These are phyloP conservation scores for Forbesichthys papilliferus DNA, from an alignment of 2,113 vertebrate species.

Conservation along the genomic window DNA sequence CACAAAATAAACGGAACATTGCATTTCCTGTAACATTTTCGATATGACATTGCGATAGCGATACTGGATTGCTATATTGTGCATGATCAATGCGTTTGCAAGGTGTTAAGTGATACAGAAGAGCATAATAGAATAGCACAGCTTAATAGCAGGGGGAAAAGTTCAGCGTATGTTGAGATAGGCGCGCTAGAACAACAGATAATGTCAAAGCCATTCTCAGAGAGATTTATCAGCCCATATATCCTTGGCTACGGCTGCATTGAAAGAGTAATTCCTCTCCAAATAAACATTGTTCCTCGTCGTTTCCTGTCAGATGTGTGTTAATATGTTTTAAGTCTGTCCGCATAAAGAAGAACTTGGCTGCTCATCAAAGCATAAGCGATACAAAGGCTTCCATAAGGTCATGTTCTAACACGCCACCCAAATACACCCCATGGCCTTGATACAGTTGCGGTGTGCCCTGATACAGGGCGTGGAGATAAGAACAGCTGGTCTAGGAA, in stretches of 20 bases:
- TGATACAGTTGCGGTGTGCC: conserved; percentile 42
- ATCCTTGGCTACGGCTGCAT: neutral
- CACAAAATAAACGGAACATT: no score
- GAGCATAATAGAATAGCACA: neutral
- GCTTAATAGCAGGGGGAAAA: neutral
- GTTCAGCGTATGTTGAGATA: neutral
- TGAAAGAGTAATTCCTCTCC: neutral
- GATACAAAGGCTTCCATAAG: conserved; percentile 12
- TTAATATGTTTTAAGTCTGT: neutral
- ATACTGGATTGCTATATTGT: no score
- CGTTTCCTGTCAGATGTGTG: conserved; percentile 1
- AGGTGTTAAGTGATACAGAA: neutral
- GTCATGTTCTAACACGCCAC: conserved; percentile 16
- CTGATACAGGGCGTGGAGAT: conserved; percentile 66
- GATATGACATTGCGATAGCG: no score
- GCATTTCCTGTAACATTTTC: no score
- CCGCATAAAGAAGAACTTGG: neutral
- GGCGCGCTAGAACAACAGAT: neutral
- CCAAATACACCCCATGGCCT: conserved; percentile 25
- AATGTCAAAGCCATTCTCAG: neutral
- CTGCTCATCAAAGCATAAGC: conserved; percentile 18
- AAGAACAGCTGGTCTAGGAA: conserved; percentile 53
- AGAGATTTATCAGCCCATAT: neutral
- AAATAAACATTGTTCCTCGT: neutral
- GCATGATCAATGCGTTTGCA: neutral